A percentile compares a stretch with the other conserved stretches of the same genome.
Conservation (phyloP, 2,113 vertebrate genomes). For the Sinocyclocheilus anshuiensis region DNA sequence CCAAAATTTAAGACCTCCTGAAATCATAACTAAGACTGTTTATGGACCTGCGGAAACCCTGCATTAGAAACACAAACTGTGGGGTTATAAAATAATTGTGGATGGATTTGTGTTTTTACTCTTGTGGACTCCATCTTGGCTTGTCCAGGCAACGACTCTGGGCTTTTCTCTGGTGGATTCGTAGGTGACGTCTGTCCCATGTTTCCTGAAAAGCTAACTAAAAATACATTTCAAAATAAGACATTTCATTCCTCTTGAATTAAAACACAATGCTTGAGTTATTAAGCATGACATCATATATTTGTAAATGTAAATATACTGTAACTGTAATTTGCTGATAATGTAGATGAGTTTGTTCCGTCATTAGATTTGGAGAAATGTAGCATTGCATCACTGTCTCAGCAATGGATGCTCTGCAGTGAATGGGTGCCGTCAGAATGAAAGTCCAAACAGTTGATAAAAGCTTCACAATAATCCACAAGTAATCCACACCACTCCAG, state of each 20-base stretch:
- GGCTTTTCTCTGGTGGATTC: slow-evolving; percentile 62
- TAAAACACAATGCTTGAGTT: background rate
- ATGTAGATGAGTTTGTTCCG: too few species aligned
- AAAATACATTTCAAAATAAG: too few species aligned
- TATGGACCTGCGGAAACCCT: too few species aligned
- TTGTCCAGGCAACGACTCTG: slow-evolving; percentile 66
- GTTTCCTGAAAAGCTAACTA: slow-evolving; percentile 67
- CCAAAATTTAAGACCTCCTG: too few species aligned
- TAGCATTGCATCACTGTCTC: too few species aligned
- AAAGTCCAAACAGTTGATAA: too few species aligned
- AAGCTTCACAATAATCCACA: too few species aligned
- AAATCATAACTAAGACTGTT: too few species aligned
- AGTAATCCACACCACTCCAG: too few species aligned
- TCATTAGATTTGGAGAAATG: too few species aligned
- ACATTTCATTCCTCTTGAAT: background rate
- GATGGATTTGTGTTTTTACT: slow-evolving; percentile 67
- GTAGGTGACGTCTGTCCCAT: slow-evolving; percentile 69
- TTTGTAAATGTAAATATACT: background rate
- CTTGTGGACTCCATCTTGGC: slow-evolving; percentile 80
- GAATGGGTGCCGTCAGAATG: too few species aligned
- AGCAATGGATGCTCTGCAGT: too few species aligned
- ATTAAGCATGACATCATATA: background rate
- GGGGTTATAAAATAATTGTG: background rate
- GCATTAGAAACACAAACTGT: background rate
- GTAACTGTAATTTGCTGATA: background rate